phyloP scores from a whole-genome alignment of 2,113 vertebrate species.

The Crotalus tigris region DNA sequence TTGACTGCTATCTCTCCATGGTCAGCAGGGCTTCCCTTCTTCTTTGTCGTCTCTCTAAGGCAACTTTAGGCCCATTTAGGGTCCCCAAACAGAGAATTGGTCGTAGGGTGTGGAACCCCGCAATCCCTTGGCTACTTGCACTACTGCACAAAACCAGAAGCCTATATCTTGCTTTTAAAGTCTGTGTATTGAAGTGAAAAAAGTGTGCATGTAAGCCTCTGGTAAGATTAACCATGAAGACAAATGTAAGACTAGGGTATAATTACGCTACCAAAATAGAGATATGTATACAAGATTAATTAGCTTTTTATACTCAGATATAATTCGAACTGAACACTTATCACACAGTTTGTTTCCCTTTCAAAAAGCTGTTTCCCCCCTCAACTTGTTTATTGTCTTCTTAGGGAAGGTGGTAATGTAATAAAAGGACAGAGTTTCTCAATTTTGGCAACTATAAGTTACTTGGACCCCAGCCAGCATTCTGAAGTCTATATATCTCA shows the following conservation, averaged over 20 bases:
- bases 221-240: background rate
- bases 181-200: constrained; percentile 20
- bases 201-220: constrained; percentile 4
- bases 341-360: background rate
- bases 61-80: too few relatives aligned
- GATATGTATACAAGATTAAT: background rate
- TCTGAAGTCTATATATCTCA: background rate
- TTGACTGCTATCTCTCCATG: too few relatives aligned
- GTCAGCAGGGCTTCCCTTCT: too few relatives aligned
- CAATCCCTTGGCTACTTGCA: too few relatives aligned
- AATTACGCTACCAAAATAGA: background rate
- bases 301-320: background rate
- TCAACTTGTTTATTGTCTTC: background rate
- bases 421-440: background rate
- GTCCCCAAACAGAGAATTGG: too few relatives aligned
- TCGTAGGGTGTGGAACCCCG: too few relatives aligned
- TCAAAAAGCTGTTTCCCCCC: background rate
- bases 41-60: too few relatives aligned
- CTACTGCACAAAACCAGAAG: too few relatives aligned
- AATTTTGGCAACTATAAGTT: background rate
- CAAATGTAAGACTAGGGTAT: constrained; percentile 1
- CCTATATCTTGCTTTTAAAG: constrained; percentile 37
- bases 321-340: background rate
- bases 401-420: background rate
- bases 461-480: background rate